Conservation (phyloP, 2,113 vertebrate genomes). For the Sinosuthora webbiana region DNA sequence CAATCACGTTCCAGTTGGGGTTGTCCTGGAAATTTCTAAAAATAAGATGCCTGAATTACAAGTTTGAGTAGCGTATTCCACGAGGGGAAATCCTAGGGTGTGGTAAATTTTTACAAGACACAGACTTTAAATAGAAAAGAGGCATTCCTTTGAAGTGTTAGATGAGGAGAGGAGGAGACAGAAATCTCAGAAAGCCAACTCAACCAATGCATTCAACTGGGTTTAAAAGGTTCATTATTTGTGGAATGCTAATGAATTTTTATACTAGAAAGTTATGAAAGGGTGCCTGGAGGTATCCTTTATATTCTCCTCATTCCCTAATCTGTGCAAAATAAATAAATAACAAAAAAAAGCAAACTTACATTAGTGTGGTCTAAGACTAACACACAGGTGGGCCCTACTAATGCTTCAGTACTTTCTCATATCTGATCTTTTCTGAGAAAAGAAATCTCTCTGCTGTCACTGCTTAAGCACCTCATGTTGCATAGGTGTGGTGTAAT, state of each 20-base stretch:
- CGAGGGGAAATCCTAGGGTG: conserved; percentile 21
- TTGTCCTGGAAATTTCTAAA: background rate
- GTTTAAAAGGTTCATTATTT: conserved; percentile 9
- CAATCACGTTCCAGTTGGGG: background rate
- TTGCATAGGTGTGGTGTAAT: conserved; percentile 71
- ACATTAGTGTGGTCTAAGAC: conserved; percentile 62
- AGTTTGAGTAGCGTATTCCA: background rate
- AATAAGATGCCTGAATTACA: background rate
- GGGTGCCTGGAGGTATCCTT: background rate
- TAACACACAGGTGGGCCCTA: conserved; percentile 67
- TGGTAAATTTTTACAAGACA: conserved; percentile 44
- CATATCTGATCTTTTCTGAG: conserved; percentile 58
- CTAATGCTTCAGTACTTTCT: conserved; percentile 64
- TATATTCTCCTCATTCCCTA: background rate
- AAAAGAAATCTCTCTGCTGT: conserved; percentile 80
- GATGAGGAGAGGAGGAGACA: background rate
- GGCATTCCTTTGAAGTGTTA: conserved; percentile 52
- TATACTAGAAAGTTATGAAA: background rate
- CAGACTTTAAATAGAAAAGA: background rate
- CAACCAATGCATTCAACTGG: background rate
- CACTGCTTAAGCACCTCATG: conserved; percentile 79
- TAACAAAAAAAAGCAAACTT: background rate
- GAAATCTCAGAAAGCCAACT: background rate
- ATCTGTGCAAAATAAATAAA: background rate
- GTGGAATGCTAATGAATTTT: conserved; percentile 21